Conservation (phyloP, 2,113 vertebrate species). For the Sitta europaea region DNA sequence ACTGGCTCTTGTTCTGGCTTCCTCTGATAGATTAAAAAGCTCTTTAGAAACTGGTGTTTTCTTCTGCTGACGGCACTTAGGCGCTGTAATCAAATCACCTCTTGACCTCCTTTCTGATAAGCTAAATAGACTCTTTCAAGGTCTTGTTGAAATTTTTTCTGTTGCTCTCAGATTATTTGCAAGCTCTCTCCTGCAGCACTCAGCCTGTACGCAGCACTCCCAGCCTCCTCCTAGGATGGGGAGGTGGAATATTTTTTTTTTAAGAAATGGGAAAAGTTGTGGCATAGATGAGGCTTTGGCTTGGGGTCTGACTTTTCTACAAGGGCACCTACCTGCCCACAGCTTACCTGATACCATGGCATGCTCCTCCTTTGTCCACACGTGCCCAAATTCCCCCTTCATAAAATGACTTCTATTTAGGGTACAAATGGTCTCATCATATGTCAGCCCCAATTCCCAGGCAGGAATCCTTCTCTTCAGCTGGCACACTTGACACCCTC, state of each 20-base stretch:
- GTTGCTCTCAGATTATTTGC: conserved; percentile 33
- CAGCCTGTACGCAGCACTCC: background rate
- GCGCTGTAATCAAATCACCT: conserved; percentile 62
- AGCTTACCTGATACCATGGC: background rate
- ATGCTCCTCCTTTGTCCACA: background rate
- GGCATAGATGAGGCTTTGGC: background rate
- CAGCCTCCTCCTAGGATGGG: fast-evolving
- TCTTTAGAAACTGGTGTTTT: conserved; percentile 53
- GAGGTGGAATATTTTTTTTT: background rate
- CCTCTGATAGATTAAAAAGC: conserved; percentile 51
- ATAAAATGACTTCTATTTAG: background rate
- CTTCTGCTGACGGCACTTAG: conserved; percentile 18
- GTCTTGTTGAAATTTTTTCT: conserved; percentile 1
- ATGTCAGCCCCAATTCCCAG: fast-evolving
- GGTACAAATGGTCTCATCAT: background rate
- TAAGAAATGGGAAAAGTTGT: background rate
- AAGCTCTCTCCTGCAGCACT: background rate
- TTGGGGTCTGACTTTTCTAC: background rate
- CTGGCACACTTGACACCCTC: background rate
- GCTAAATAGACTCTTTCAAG: conserved; percentile 52
- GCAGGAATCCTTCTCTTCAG: background rate
- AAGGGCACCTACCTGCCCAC: background rate
- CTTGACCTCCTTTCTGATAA: conserved; percentile 58
- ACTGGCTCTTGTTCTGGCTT: background rate
- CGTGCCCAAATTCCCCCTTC: background rate